Evolutionary conservation across 2,797 vertebrate species (phyloP), one percentile per base, ranked within the genome.

Genomic region (Tangara arthus): DNA sequence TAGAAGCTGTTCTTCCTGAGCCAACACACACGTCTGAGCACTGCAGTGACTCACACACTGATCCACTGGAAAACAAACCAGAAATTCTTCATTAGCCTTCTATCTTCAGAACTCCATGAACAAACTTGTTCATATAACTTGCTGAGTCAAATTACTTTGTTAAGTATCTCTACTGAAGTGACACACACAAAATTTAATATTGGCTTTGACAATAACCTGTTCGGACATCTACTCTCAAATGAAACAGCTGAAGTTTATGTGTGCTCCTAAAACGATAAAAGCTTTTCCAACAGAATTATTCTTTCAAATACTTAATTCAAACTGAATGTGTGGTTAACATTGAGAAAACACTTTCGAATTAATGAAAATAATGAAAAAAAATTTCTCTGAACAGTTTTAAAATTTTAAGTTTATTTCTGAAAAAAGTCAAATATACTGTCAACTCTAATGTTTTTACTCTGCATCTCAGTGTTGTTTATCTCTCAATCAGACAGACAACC

Each of bases 21-120:
- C 98, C 78, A 99, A 97, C 21, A 98, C 95, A 69, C 99, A 99
- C 63, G 98, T 98, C 46, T 98, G 96, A 59, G 99, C 98, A 85
- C 98, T 98, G 82, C 99, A 99, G 13, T 82, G 75, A 77, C 90
- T 98, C 70, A 97, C 97, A 97, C 99, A 99, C 64, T 97, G 97
- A 96, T 98, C 98, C 97, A 98, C 96, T 94, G 97, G 71, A 95
- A 97, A 96, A 97, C 83, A 98, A 96, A 94, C 5, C 37, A 91
- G 82, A 91, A 72, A 89, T 57, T 83, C 90, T 86, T 92, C 90
- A 95, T 97, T 79, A 97, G 91, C 21, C 63, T 95, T 96, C 91
- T 78, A 9, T 35, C 26, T 46, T 34, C 53, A 1, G 1, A 82
- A 75, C 35, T 69, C 15, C 35, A 56, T 8, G 7, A 75, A 52